phyloP scores from a whole-genome alignment of 2,888 invertebrate species.

The Harpagoxenus sublaevis region DNA sequence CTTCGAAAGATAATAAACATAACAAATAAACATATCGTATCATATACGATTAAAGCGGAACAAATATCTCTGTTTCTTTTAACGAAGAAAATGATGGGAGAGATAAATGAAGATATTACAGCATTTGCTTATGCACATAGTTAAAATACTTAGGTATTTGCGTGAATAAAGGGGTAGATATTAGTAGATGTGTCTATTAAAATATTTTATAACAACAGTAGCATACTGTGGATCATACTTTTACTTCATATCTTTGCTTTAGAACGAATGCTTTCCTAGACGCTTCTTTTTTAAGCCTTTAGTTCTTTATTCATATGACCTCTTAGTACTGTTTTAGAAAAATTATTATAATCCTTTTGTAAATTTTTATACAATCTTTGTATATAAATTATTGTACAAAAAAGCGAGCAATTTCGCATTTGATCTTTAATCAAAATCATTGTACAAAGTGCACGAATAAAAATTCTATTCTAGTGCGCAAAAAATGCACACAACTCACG shows the following conservation, averaged over 20 bases:
- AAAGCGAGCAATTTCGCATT: neutral
- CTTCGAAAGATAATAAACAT: neutral
- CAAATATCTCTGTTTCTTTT: neutral
- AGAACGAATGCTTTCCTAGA: neutral
- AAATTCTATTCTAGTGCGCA: neutral
- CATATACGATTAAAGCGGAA: neutral
- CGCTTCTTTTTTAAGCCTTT: neutral
- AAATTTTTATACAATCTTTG: slow-evolving; percentile 20
- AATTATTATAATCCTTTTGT: neutral
- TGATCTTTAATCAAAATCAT: neutral
- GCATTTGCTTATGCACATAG: neutral
- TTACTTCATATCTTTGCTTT: slow-evolving; percentile 10
- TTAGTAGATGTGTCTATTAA: neutral
- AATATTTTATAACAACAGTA: slow-evolving; percentile 10
- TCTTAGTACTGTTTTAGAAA: neutral
- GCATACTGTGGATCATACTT: neutral
- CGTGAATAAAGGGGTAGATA: neutral
- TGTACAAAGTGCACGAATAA: slow-evolving; percentile 46
- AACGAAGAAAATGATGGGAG: neutral
- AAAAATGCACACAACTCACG: neutral
- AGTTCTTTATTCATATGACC: slow-evolving; percentile 31
- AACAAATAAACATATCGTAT: neutral
- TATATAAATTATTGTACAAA: slow-evolving; percentile 35
- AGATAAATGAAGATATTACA: neutral
- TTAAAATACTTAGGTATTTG: slow-evolving; percentile 2